A percentile compares a stretch with the other conserved stretches of the same genome.
phyloP scores from a whole-genome alignment of 64 coral and sea anemone genomes.

The Montipora cactus region DNA sequence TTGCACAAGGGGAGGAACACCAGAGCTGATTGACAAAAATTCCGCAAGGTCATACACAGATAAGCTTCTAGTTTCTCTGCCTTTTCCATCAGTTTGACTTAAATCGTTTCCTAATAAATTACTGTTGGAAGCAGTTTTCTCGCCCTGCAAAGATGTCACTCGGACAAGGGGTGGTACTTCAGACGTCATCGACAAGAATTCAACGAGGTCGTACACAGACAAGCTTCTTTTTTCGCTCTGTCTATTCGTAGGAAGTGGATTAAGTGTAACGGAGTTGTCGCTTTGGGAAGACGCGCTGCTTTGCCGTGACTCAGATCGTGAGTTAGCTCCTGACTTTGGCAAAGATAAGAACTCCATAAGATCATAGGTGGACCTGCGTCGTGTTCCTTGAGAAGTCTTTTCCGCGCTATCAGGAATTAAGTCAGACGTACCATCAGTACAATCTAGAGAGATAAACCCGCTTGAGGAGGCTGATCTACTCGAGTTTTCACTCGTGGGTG shows the following conservation, averaged over 20 bases:
- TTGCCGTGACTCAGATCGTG: constrained; percentile 20
- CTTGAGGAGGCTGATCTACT: constrained; percentile 6
- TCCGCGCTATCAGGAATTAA: not conserved
- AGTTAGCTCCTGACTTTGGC: not conserved
- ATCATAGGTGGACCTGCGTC: constrained; percentile 23
- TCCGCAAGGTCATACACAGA: constrained; percentile 87
- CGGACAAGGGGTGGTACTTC: constrained; percentile 9
- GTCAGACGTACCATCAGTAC: not conserved
- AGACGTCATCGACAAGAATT: constrained; percentile 70
- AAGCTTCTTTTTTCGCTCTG: constrained; percentile 28
- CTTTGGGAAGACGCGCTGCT: not conserved
- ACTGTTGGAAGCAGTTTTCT: not conserved
- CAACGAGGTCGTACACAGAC: constrained; percentile 77
- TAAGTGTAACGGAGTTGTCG: not conserved
- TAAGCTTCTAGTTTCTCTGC: constrained; percentile 35
- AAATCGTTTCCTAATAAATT: not conserved
- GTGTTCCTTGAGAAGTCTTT: not conserved
- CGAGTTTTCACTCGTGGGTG: constrained; percentile 7
- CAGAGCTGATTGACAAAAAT: constrained; percentile 60
- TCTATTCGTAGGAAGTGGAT: not conserved
- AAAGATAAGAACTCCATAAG: constrained; percentile 63
- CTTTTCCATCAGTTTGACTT: not conserved
- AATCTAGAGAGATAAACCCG: no score
- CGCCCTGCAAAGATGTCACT: not conserved
- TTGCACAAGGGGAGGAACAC: constrained; percentile 16